Evolutionary conservation across 2,113 vertebrate genomes (phyloP), one percentile per base, ranked within the genome.

Genomic region (Pionites leucogaster): DNA sequence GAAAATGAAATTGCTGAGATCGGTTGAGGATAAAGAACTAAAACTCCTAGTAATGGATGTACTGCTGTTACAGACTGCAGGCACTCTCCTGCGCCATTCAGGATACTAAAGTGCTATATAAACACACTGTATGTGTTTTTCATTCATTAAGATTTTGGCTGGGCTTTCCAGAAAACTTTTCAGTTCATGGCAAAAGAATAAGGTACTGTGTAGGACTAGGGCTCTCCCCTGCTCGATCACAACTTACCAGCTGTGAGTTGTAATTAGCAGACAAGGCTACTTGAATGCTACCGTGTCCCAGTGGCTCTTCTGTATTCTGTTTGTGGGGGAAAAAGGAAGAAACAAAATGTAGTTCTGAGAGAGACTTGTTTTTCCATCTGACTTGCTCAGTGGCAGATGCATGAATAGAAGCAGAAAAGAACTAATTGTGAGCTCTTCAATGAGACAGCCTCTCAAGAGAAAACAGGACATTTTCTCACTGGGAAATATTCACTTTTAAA

Each of bases 401-500:
- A n/a, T 22, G 23, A 62, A 18, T 31, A 62, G 71, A 84, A 76
- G 19, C 70, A 49, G n/a, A 88, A 74, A 46, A 53, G 17, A 83
- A 62, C 27, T 16, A 37, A 35, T 52, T 35, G 46, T 83, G 80
- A 70, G 28, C 86, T 83, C 41, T 82, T 33, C n/a, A 71, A 42
- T 24, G 39, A 90, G 52, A 44, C 29, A 17, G 76, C 50, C 65
- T 88, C 72, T 94, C 47, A 64, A 78, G 86, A 89, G 35, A 84
- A 65, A 79, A 31, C n/a, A 79, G 65, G 53, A 57, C 52, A 7
- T 86, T 92, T 96, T 88, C 47, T 95, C 44, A 20, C 57, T 78
- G 88, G 77, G 81, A 96, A 93, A 79, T 83, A 72, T 6, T 74
- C 15, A 42, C 64, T 95, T 90, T 72, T 85, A 82, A 90, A 90